These are phyloP conservation scores for Spodoptera picta DNA, from an alignment of 2,888 invertebrate species.

Conservation along the genomic window DNA sequence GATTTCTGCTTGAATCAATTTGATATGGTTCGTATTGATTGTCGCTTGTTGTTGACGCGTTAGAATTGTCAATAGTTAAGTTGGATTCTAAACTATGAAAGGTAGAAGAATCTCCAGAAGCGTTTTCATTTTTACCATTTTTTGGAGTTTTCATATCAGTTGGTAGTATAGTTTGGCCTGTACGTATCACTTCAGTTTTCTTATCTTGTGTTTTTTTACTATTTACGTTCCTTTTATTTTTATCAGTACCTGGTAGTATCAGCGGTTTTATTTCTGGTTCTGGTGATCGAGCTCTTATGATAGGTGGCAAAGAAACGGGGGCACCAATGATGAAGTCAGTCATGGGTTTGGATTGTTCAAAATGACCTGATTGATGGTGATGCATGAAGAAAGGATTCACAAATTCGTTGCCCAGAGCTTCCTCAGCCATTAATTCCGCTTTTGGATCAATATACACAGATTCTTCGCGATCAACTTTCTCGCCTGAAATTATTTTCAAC, in stretches of 20 bases:
- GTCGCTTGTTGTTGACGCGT: conserved; percentile 62
- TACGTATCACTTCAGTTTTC: conserved; percentile 30
- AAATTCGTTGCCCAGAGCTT: conserved; percentile 73
- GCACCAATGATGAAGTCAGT: conserved; percentile 87
- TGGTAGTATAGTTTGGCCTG: conserved; percentile 60
- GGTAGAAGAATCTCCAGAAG: conserved; percentile 62
- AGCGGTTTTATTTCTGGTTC: conserved; percentile 73
- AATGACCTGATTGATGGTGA: conserved; percentile 64
- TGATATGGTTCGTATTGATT: conserved; percentile 62
- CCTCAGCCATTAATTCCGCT: conserved; percentile 60
- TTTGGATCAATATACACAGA: conserved; percentile 69
- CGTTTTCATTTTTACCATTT: conserved; percentile 49
- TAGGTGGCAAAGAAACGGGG: conserved; percentile 83
- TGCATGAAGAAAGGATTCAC: conserved; percentile 79
- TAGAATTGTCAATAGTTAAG: conserved; percentile 62
- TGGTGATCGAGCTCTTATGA: conserved; percentile 73
- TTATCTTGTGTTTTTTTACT: conserved; percentile 36
- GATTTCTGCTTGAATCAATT: conserved; percentile 61
- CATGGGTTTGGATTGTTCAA: conserved; percentile 61
- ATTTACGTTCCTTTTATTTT: conserved; percentile 28
- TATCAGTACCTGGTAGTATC: conserved; percentile 59
- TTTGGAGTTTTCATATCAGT: conserved; percentile 44
- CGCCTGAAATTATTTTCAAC: conserved; percentile 79
- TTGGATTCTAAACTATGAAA: conserved; percentile 77
- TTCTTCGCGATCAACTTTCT: conserved; percentile 67